phyloP scores from a whole-genome alignment of 2,113 vertebrate species.

The Eublepharis macularius region DNA sequence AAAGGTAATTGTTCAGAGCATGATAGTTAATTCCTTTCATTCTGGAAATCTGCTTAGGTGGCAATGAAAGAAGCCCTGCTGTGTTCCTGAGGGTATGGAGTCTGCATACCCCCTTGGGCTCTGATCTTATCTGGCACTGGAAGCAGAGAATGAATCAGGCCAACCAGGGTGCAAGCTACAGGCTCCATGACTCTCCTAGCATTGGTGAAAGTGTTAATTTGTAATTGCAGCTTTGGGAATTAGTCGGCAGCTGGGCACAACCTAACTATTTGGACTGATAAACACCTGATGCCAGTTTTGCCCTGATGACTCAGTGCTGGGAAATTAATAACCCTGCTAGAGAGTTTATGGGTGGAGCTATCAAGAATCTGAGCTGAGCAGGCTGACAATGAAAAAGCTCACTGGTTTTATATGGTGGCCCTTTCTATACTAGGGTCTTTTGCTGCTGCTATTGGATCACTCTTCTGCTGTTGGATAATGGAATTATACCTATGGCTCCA shows the following conservation, averaged over 20 bases:
- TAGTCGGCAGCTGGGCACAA: background rate
- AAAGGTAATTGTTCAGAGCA: background rate
- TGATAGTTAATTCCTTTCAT: background rate
- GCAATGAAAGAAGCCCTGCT: background rate
- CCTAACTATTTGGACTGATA: background rate
- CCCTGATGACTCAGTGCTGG: background rate
- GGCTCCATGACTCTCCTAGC: background rate
- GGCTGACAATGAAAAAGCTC: background rate
- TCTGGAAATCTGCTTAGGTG: background rate
- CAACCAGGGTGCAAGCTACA: background rate
- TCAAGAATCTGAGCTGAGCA: background rate
- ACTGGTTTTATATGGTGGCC: too few species aligned
- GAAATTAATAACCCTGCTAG: background rate
- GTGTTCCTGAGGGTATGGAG: background rate
- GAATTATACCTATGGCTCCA: too few species aligned
- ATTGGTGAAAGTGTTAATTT: constrained; percentile 14
- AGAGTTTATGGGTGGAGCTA: background rate
- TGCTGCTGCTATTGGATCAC: too few species aligned
- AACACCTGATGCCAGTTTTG: background rate
- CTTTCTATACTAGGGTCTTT: too few species aligned
- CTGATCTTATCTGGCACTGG: background rate
- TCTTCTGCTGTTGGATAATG: too few species aligned
- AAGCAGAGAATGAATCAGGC: background rate
- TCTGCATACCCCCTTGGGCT: background rate
- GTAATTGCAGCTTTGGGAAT: background rate